Evolutionary conservation across 1,140 invertebrate species (phyloP).

Genomic region (Drosophila ambigua): DNA sequence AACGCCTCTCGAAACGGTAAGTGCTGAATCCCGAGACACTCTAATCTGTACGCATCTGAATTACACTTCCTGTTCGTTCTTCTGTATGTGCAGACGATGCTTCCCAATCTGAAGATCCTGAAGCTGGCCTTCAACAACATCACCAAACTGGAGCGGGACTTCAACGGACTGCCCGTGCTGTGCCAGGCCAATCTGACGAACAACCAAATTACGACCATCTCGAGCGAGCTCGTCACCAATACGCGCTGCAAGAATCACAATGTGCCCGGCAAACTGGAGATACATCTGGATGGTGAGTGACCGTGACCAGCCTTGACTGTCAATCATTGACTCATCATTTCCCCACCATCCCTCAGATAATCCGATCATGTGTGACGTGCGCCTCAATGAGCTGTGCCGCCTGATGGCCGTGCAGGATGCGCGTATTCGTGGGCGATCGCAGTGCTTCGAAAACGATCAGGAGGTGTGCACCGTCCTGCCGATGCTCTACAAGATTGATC

Average conservation of each 20-base stretch:
- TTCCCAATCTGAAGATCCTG: slow-evolving; percentile 90
- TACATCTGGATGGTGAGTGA: slow-evolving; percentile 90
- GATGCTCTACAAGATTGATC: slow-evolving; percentile 78
- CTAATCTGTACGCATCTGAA: neutral
- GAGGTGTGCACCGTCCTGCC: slow-evolving; percentile 84
- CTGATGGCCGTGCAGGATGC: slow-evolving; percentile 88
- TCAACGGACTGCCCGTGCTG: slow-evolving; percentile 90
- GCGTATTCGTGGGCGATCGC: slow-evolving; percentile 86
- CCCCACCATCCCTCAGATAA: slow-evolving; percentile 87
- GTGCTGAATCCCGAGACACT: neutral
- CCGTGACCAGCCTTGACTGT: neutral
- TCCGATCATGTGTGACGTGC: slow-evolving; percentile 89
- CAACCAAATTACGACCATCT: slow-evolving; percentile 89
- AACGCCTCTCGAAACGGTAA: slow-evolving; percentile 91
- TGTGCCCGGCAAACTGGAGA: slow-evolving; percentile 89
- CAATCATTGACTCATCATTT: neutral
- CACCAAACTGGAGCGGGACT: slow-evolving; percentile 89
- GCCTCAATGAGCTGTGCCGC: slow-evolving; percentile 87
- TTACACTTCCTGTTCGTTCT: neutral
- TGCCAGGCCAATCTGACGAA: slow-evolving; percentile 91
- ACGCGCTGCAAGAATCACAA: slow-evolving; percentile 90
- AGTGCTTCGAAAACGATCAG: slow-evolving; percentile 85
- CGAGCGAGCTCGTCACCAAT: slow-evolving; percentile 90
- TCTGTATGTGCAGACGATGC: slow-evolving; percentile 86
- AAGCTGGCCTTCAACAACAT: slow-evolving; percentile 90